These are phyloP conservation scores for Falco biarmicus DNA, from an alignment of 2,797 vertebrate genomes.

Conservation along the genomic window DNA sequence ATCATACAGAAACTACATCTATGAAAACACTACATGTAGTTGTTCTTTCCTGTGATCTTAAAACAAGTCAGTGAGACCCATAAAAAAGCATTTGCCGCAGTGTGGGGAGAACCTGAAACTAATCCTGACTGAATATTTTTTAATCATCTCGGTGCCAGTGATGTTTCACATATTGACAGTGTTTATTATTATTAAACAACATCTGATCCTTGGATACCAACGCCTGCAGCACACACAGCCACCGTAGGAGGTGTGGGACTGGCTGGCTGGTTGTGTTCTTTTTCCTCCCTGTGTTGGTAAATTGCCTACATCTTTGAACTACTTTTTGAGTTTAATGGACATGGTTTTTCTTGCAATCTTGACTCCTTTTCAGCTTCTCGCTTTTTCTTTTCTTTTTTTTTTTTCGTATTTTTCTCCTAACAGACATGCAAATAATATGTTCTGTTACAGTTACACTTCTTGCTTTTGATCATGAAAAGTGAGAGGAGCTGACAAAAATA, in stretches of 20 bases:
- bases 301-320: neutral
- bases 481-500: neutral
- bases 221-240: accelerated
- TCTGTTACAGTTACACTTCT: neutral
- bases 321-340: neutral
- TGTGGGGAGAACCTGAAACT: neutral
- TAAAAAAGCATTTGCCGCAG: neutral
- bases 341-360: neutral
- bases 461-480: neutral
- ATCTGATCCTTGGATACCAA: neutral
- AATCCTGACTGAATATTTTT: neutral
- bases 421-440: neutral
- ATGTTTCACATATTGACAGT: neutral
- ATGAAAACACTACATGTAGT: neutral
- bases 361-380: neutral
- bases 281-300: neutral
- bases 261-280: neutral
- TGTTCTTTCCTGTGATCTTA: neutral
- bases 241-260: neutral
- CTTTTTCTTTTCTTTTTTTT: too few species aligned
- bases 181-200: neutral
- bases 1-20: neutral
- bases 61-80: neutral
- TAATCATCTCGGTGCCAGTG: neutral
- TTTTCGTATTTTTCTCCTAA: neutral